Conservation (phyloP, 2,797 vertebrate species). For the Pogoniulus pusillus region DNA sequence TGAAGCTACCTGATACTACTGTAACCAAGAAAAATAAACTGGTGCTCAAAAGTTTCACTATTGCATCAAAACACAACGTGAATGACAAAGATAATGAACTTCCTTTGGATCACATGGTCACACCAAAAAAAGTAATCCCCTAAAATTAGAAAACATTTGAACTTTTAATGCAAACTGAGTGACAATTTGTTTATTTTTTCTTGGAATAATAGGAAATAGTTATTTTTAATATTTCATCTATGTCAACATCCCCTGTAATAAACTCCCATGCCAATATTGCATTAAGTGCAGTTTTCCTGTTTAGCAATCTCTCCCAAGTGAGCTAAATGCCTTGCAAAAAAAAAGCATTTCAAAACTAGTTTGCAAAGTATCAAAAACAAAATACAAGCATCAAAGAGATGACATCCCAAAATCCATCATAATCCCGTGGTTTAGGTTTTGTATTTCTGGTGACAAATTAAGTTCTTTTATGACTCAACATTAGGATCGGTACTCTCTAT, state of each 20-base stretch:
- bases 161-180: background rate
- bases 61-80: background rate
- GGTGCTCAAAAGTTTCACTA: background rate
- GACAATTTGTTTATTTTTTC: background rate
- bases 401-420: slow-evolving; percentile 18
- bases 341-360: slow-evolving; percentile 61
- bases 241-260: slow-evolving; percentile 52
- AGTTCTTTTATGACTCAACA: background rate
- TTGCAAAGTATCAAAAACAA: slow-evolving; percentile 23
- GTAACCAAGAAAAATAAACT: background rate
- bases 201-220: slow-evolving; percentile 39
- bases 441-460: slow-evolving; percentile 7
- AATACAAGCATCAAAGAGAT: slow-evolving; percentile 30
- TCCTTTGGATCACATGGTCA: background rate
- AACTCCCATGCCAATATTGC: slow-evolving; percentile 40
- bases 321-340: slow-evolving; percentile 52
- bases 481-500: background rate
- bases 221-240: slow-evolving; percentile 48
- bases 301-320: slow-evolving; percentile 62
- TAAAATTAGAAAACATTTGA: slow-evolving; percentile 39
- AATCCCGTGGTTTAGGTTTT: background rate
- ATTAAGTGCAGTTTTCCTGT: slow-evolving; percentile 65
- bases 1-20: background rate
- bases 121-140: background rate
- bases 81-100: background rate